Percentiles rank a stretch among this genome's conserved stretches.
phyloP scores from a whole-genome alignment of 1,140 invertebrate species.

The Latrodectus geometricus region DNA sequence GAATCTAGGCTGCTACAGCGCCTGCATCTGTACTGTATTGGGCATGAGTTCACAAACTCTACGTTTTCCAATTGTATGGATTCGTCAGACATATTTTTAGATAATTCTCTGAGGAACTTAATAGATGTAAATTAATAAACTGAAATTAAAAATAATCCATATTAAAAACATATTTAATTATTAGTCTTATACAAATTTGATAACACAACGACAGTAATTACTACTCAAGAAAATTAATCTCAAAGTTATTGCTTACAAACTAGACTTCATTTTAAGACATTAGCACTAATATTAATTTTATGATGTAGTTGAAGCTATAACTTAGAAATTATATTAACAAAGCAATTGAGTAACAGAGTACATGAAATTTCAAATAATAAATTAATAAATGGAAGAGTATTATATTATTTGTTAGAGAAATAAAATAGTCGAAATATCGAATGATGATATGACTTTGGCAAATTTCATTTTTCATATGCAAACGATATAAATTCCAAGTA shows the following conservation, averaged over 20 bases:
- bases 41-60: slow-evolving; percentile 49
- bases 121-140: background rate
- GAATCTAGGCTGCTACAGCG: slow-evolving; percentile 40
- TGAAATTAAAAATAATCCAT: background rate
- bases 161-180: background rate
- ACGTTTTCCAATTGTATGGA: slow-evolving; percentile 47
- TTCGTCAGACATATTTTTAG: background rate
- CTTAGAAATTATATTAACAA: too few species aligned
- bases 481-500: too few species aligned
- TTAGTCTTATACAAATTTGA: background rate
- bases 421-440: too few species aligned
- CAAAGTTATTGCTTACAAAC: background rate
- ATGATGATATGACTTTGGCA: too few species aligned
- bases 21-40: slow-evolving; percentile 38
- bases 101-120: background rate
- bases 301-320: too few species aligned
- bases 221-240: background rate
- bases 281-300: too few species aligned
- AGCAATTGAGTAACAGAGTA: too few species aligned
- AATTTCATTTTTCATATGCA: too few species aligned
- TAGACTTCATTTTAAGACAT: background rate
- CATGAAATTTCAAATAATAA: too few species aligned
- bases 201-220: background rate
- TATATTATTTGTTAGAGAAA: too few species aligned
- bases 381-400: too few species aligned